These are phyloP conservation scores for Embidobia sp. DNA, from an alignment of 2,888 invertebrate genomes.

Conservation along the genomic window DNA sequence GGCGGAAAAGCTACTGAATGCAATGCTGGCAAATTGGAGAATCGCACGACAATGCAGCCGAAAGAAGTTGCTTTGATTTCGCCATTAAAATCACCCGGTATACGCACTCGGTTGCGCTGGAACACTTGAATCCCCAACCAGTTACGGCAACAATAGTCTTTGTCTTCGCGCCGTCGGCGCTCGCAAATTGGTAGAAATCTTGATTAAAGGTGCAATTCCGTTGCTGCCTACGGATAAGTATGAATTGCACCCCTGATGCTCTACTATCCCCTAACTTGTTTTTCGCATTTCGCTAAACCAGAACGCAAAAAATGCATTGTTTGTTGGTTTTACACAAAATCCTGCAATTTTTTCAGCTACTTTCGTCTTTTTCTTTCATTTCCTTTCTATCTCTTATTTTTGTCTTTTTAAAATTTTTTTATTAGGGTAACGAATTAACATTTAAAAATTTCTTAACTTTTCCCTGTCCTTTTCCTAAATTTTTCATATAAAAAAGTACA, in stretches of 20 bases:
- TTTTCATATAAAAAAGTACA: too few relatives aligned
- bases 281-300: conserved; percentile 28
- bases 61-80: conserved; percentile 43
- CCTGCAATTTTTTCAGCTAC: too few relatives aligned
- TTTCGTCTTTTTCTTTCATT: too few relatives aligned
- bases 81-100: conserved; percentile 69
- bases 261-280: conserved; percentile 52
- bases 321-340: too few relatives aligned
- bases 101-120: conserved; percentile 76
- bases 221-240: conserved; percentile 77
- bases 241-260: conserved; percentile 74
- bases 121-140: conserved; percentile 81
- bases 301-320: too few relatives aligned
- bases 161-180: conserved; percentile 81
- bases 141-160: conserved; percentile 82
- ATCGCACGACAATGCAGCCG: conserved; percentile 9
- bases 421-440: too few relatives aligned
- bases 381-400: too few relatives aligned
- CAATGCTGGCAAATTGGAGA: neutral
- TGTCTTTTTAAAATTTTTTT: too few relatives aligned
- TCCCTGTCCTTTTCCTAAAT: too few relatives aligned
- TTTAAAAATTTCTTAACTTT: too few relatives aligned
- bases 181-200: conserved; percentile 82
- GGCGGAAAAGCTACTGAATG: too few relatives aligned
- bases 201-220: conserved; percentile 81